phyloP scores from a whole-genome alignment of 1,140 invertebrate species.

The Zaprionus lachaisei region DNA sequence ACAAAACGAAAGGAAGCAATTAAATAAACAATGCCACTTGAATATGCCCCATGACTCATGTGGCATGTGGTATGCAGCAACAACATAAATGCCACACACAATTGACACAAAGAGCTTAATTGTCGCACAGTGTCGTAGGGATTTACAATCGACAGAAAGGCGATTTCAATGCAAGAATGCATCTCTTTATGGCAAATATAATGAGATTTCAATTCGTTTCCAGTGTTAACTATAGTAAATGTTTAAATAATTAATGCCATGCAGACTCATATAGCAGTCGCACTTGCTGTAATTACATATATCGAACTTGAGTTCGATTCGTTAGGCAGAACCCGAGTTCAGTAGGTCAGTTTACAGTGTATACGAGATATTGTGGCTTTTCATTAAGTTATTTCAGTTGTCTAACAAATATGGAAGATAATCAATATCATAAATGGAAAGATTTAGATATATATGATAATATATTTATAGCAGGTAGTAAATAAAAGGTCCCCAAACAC shows the following conservation, averaged over 20 bases:
- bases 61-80: slow-evolving; percentile 29
- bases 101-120: neutral
- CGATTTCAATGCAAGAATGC: neutral
- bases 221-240: neutral
- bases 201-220: neutral
- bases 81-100: slow-evolving; percentile 16
- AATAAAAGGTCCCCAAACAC: neutral
- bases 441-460: too few species aligned
- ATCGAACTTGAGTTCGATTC: neutral
- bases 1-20: slow-evolving; percentile 45
- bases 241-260: neutral
- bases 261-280: neutral
- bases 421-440: too few species aligned
- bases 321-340: neutral
- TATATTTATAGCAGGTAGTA: too few species aligned
- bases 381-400: neutral
- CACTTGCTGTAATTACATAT: neutral
- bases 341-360: neutral
- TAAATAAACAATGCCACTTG: slow-evolving; percentile 46
- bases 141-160: neutral
- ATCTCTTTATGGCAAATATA: neutral
- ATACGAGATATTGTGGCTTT: neutral
- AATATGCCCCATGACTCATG: slow-evolving; percentile 28
- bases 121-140: neutral
- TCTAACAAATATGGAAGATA: too few species aligned